Percentiles rank a stretch among this genome's conserved stretches.
phyloP scores from a whole-genome alignment of 2,797 vertebrate species.

The Hypotaenidia philippensis region DNA sequence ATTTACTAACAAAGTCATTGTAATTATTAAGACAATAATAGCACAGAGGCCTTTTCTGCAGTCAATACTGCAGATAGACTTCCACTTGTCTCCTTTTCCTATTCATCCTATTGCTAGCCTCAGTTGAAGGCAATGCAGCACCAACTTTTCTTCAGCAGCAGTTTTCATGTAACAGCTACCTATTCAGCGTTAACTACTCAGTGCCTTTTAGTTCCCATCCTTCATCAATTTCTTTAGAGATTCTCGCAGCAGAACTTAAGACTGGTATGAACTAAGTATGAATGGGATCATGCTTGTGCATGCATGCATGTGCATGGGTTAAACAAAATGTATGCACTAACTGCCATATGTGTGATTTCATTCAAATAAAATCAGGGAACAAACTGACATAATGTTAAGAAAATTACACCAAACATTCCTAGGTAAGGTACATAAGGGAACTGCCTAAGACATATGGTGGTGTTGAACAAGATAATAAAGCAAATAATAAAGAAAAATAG shows the following conservation, averaged over 20 bases:
- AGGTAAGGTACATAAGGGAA: neutral
- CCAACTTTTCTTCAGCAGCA: neutral
- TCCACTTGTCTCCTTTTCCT: neutral
- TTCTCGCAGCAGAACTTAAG: accelerated
- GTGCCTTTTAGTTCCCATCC: neutral
- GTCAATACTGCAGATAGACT: neutral
- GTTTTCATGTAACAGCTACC: neutral
- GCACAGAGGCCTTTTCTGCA: neutral
- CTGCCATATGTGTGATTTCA: neutral
- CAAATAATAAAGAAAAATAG: neutral
- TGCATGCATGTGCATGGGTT: neutral
- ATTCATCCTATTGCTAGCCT: neutral
- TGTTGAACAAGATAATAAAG: neutral
- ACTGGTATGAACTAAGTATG: neutral
- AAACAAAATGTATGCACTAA: neutral
- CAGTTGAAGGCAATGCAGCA: neutral
- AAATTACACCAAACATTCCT: neutral
- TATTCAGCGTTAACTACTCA: neutral
- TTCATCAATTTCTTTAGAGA: neutral
- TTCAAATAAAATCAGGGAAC: neutral
- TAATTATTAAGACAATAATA: neutral
- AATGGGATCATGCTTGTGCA: neutral
- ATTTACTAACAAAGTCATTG: neutral
- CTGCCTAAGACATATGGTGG: accelerated
- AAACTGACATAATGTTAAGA: neutral